Evolutionary conservation across 2,888 invertebrate genomes (phyloP).

Genomic region (Metallyticus violacea): DNA sequence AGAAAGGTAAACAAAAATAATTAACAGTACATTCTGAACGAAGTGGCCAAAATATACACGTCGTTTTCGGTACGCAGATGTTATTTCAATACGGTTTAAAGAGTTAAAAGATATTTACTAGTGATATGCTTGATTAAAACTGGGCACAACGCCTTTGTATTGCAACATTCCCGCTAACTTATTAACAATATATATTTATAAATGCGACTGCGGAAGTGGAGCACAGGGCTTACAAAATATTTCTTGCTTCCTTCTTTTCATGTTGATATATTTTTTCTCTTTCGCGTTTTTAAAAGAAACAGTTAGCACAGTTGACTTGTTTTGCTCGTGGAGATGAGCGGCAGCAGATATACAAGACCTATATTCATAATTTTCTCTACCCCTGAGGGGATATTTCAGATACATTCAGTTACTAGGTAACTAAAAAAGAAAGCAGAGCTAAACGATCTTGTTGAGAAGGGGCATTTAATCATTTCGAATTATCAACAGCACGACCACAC

Average conservation of each 20-base stretch:
- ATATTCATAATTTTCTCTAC: neutral
- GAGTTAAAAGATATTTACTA: no score
- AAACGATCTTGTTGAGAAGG: neutral
- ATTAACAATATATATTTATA: neutral
- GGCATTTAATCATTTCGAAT: neutral
- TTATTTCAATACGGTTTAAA: no score
- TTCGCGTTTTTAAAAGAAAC: neutral
- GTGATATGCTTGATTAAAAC: no score
- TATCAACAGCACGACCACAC: neutral
- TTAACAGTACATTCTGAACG: no score
- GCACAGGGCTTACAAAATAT: neutral
- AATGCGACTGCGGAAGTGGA: neutral
- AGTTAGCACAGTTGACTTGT: neutral
- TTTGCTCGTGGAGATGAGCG: neutral
- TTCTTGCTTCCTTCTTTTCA: neutral
- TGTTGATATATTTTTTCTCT: neutral
- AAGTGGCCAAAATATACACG: no score
- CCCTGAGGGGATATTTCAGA: neutral
- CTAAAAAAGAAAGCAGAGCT: neutral
- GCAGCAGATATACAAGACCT: neutral
- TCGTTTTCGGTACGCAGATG: no score
- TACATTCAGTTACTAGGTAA: neutral
- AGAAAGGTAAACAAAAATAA: no score
- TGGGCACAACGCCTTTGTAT: no score
- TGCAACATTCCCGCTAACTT: neutral